Evolutionary conservation across 1,140 invertebrate genomes (phyloP), one percentile per base, ranked within the genome.

Genomic region (Drosophila ambigua): DNA sequence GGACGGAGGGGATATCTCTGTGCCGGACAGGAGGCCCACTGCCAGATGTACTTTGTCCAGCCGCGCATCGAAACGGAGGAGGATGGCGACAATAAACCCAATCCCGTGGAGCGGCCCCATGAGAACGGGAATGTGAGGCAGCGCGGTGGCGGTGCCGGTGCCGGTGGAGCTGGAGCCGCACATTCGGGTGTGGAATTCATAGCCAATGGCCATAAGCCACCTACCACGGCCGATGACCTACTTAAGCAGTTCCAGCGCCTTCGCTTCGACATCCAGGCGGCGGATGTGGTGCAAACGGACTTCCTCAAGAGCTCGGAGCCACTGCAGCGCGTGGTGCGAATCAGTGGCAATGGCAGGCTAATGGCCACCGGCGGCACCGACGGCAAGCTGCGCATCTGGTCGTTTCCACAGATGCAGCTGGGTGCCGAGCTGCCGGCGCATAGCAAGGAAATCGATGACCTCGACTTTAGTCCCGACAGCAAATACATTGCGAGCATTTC

Each of bases 321-420:
- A 13, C 92, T 98, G 68, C 97, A 98, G 91, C 95, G 98, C 90
- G 96, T 98, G 44, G 96, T 98, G 20, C 93, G 96, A 59, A 95
- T 98, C 77, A 96, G 95, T 79, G 93, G 94, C 31, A 95, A 94
- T 91, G 95, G 96, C 11, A 95, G 95, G 79, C 79, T 97, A 0
- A 95, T 99, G 94, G 96, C 95, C 1, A 99, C 98, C 5, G 98
- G 97, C 65, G 98, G 98, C 26, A 95, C 96, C 2, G 98, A 99
- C 93, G 97, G 97, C 8, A 93, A 95, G 81, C 92, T 99, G 16
- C 93, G 98, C 72, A 84, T 98, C 4, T 99, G 98, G 98, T 94
- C 95, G 77, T 98, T 97, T 92, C 97, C 97, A 11, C 94, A 95
- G 75, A 93, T 98, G 90, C 93, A 94, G 45, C 93, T 95, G 81